Percentiles rank a stretch among this genome's conserved stretches.
Evolutionary conservation across 2,113 vertebrate genomes (phyloP).

Genomic region (Prietella phreatophila): DNA sequence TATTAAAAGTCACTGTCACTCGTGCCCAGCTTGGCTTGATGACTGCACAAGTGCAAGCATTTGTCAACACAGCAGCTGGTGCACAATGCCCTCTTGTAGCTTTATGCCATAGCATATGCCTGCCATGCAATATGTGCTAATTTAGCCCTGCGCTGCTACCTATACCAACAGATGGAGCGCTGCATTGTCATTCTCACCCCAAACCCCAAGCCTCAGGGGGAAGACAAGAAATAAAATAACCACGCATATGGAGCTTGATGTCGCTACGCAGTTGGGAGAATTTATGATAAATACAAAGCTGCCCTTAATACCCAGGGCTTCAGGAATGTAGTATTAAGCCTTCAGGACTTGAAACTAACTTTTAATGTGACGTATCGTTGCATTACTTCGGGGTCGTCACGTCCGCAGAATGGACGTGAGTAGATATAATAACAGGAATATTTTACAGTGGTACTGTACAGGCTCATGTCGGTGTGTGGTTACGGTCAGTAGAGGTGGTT

Average conservation of each 20-base stretch:
- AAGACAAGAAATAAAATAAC: slow-evolving; percentile 79
- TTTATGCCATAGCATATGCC: slow-evolving; percentile 97
- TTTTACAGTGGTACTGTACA: background rate
- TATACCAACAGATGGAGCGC: slow-evolving; percentile 89
- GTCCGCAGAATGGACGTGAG: background rate
- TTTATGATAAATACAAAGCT: slow-evolving; percentile 81
- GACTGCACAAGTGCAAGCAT: slow-evolving; percentile 92
- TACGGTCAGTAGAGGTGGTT: too few species aligned
- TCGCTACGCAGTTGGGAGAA: background rate
- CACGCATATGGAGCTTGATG: slow-evolving; percentile 85
- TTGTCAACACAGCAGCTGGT: slow-evolving; percentile 94
- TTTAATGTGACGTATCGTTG: background rate
- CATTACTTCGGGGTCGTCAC: background rate
- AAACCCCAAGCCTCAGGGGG: slow-evolving; percentile 81
- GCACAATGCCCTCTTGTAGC: slow-evolving; percentile 90
- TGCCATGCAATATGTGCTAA: slow-evolving; percentile 91
- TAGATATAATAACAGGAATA: background rate
- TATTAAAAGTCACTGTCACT: slow-evolving; percentile 57
- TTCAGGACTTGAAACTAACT: background rate
- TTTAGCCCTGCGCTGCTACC: slow-evolving; percentile 83
- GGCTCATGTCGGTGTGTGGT: background rate
- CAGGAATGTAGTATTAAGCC: slow-evolving; percentile 7
- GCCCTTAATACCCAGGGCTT: slow-evolving; percentile 66
- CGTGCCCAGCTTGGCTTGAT: slow-evolving; percentile 77
- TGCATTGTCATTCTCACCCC: slow-evolving; percentile 95